Evolutionary conservation across 1,140 invertebrate genomes (phyloP).

Genomic region (Drosophila oshimai): DNA sequence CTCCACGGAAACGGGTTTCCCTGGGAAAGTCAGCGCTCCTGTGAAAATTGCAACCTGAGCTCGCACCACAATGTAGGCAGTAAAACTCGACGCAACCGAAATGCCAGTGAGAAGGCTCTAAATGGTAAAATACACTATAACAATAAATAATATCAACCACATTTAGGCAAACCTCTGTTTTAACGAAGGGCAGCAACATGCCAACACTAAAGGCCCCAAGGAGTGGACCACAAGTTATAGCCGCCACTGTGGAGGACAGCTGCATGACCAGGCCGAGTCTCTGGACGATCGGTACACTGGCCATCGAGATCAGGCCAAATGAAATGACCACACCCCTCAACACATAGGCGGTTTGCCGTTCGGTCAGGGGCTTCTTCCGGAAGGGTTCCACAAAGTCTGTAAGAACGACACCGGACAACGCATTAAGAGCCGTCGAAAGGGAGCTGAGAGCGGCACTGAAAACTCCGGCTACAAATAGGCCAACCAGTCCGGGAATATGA

Average conservation of each 20-base stretch:
- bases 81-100: conserved; percentile 24
- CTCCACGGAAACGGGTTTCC: conserved; percentile 57
- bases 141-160: not conserved
- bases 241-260: conserved; percentile 89
- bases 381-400: conserved; percentile 91
- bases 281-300: conserved; percentile 87
- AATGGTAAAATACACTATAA: not conserved
- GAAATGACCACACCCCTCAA: conserved; percentile 86
- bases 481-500: conserved; percentile 87
- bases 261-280: conserved; percentile 89
- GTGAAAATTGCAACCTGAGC: conserved; percentile 58
- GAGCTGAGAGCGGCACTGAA: conserved; percentile 90
- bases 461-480: conserved; percentile 90
- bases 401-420: conserved; percentile 89
- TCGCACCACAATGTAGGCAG: conserved; percentile 50
- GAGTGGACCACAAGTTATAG: conserved; percentile 91
- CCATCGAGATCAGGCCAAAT: conserved; percentile 86
- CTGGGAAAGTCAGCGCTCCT: conserved; percentile 41
- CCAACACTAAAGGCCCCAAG: conserved; percentile 93
- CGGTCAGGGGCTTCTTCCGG: conserved; percentile 85
- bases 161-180: conserved; percentile 84
- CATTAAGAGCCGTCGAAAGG: conserved; percentile 91
- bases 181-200: conserved; percentile 92
- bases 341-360: conserved; percentile 85
- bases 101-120: conserved; percentile 61